phyloP scores from a whole-genome alignment of 2,797 vertebrate genomes.

The Gastrophryne carolinensis region DNA sequence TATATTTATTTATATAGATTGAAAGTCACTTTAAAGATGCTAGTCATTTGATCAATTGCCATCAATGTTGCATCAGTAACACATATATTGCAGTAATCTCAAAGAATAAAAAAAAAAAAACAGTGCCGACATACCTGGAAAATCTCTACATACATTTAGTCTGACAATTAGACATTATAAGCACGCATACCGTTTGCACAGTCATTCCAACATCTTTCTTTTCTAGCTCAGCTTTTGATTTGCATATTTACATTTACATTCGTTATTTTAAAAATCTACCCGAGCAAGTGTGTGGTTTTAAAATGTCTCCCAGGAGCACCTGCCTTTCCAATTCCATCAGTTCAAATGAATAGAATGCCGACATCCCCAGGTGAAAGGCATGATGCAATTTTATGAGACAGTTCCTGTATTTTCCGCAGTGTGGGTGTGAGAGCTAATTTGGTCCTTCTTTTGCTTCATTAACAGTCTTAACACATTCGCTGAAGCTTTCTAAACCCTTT shows the following conservation, averaged over 20 bases:
- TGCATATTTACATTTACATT: slow-evolving; percentile 64
- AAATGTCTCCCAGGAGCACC: slow-evolving; percentile 66
- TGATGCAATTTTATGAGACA: slow-evolving; percentile 73
- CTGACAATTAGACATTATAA: background rate
- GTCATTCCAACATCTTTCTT: background rate
- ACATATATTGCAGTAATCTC: background rate
- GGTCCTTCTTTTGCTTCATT: slow-evolving; percentile 77
- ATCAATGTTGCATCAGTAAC: too few relatives aligned
- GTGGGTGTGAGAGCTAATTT: slow-evolving; percentile 76
- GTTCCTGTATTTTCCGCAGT: slow-evolving; percentile 69
- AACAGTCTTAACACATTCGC: slow-evolving; percentile 77
- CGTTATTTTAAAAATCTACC: slow-evolving; percentile 64
- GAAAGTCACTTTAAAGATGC: too few relatives aligned
- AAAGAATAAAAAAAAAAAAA: background rate
- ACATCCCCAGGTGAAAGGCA: slow-evolving; percentile 72
- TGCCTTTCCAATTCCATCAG: slow-evolving; percentile 70
- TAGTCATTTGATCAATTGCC: too few relatives aligned
- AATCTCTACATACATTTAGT: background rate
- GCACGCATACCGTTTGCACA: background rate
- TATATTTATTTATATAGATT: too few relatives aligned
- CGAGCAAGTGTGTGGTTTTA: slow-evolving; percentile 71
- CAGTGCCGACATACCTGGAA: background rate
- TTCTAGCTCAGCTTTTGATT: background rate
- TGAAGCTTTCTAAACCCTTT: slow-evolving; percentile 72
- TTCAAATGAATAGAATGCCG: slow-evolving; percentile 65